Evolutionary conservation across 2,888 invertebrate genomes (phyloP), one percentile per base, ranked within the genome.

Genomic region (Aspidiotus rigidus): DNA sequence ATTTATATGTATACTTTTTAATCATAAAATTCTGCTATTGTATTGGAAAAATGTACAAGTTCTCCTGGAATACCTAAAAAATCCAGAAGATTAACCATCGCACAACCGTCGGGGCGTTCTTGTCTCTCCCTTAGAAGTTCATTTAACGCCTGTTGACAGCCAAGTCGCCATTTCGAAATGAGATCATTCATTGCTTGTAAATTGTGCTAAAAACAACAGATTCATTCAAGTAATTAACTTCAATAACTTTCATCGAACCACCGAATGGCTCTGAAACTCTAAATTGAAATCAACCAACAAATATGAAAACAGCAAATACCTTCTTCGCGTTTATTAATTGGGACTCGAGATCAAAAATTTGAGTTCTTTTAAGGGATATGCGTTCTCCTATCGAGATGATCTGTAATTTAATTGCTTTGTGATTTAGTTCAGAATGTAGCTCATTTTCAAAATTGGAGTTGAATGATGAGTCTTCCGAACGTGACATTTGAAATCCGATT

Each of bases 81-180:
- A 7, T 57, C 15, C 2, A 66, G 60, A 7, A 66, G 39, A 7
- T 42, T 15, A 5, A 56, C 7, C 49, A 66, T 16, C 0, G 57
- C 11, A 44, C 40, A 39, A 6, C 13, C 10, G 7, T 60, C 53
- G 15, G 39, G 59, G 9, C 39, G 57, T 49, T 59, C 49, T 66
- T 44, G 40, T 16, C 59, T 70, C 44, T 71, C 62, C 41, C 42
- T 56, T 28, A 70, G 64, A 40, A 72, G 55, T 55, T 70, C 62
- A 39, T 55, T 64, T 7, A 72, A 61, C 42, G 71, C 72, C 69
- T 56, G 55, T 17, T 72, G 71, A 64, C 71, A 72, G 7, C 62
- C 71, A 17, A 9, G 41, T 59, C 70, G 56, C 71, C 71, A 72
- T 71, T 72, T 72, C 6, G 41, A 17, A 10, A 71, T 66, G 15